Conservation (phyloP, 2,797 vertebrate genomes). For the Gorsachius magnificus region DNA sequence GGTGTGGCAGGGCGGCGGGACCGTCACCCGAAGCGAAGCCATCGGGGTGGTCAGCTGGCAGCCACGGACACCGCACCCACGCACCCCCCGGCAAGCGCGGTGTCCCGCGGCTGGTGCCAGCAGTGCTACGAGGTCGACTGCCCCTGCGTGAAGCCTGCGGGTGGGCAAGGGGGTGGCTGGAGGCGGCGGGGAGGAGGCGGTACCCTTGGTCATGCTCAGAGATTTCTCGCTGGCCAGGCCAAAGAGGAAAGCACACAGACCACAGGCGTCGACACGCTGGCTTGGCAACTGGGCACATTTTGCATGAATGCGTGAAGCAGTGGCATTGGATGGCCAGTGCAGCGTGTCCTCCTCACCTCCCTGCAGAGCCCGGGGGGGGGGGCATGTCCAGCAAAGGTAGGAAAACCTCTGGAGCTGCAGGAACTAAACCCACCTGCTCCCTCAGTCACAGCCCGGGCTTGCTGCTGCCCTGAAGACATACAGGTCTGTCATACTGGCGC, state of each 20-base stretch:
- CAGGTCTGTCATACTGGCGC: accelerated
- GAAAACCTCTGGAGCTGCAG: not conserved
- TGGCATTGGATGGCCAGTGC: not conserved
- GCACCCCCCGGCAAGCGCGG: accelerated
- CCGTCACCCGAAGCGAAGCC: not conserved
- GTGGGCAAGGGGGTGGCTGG: not conserved
- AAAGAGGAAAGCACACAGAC: not conserved
- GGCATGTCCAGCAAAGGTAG: not conserved
- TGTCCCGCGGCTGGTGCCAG: not conserved
- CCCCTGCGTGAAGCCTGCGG: accelerated
- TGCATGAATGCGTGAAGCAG: accelerated
- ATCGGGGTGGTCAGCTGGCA: accelerated
- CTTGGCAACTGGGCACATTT: not conserved
- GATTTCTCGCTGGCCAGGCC: not conserved
- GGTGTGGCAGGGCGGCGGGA: not conserved
- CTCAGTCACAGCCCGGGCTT: not conserved
- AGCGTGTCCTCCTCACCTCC: not conserved
- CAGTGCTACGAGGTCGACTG: not conserved
- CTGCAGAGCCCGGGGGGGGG: not conserved
- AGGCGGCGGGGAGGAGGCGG: not conserved
- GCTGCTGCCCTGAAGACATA: not conserved
- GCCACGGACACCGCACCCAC: not conserved
- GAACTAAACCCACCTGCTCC: not conserved
- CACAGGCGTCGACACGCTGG: accelerated
- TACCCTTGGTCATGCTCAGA: not conserved